Evolutionary conservation across 2,113 vertebrate species (phyloP), one percentile per base, ranked within the genome.

Genomic region (Balaeniceps rex): DNA sequence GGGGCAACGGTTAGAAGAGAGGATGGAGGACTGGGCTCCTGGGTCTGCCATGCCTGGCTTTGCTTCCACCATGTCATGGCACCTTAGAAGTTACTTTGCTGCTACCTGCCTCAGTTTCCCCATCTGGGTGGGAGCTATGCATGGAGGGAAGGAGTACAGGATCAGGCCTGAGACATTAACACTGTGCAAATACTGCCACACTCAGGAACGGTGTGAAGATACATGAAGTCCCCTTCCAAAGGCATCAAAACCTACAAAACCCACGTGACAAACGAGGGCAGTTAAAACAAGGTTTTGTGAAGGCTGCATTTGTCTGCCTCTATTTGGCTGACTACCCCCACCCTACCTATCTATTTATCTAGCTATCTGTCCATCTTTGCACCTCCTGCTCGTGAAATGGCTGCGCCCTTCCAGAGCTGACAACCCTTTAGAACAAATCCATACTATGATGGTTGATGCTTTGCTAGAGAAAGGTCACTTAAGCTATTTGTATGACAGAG

Each of bases 181-280:
- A 6, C 93, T 97, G 96, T 91, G 95, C 87, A 93, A 90, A 97
- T 29, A 95, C 68, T 97, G 96, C 96, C 96, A 96, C 96, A 78
- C 96, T 85, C 94, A 97, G 95, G 97, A 96, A 21, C 19, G 58
- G 94, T 86, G 71, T 17, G 93, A 97, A 94, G 94, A 96, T 95
- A 96, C 95, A 96, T 58, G 14, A 68, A 63, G 82, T 80, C 21
- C 94, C 91, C 95, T 83, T 51, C 84, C 91, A 42, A 75, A 92
- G 78, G 66, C 78, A 66, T 40, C 83, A 49, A 33, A 70, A 31
- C 87, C 90, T 38, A 51, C 83, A 66, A 25, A 90, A 34, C 42
- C 81, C 36, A 34, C 0, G 2, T 42, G 19, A 2, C 3, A 28
- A 65, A 38, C 0, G 1, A 57, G 69, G 76, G 33, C 24, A 38